Conservation (phyloP, 2,797 vertebrate species). For the Sebastes wilsoni region DNA sequence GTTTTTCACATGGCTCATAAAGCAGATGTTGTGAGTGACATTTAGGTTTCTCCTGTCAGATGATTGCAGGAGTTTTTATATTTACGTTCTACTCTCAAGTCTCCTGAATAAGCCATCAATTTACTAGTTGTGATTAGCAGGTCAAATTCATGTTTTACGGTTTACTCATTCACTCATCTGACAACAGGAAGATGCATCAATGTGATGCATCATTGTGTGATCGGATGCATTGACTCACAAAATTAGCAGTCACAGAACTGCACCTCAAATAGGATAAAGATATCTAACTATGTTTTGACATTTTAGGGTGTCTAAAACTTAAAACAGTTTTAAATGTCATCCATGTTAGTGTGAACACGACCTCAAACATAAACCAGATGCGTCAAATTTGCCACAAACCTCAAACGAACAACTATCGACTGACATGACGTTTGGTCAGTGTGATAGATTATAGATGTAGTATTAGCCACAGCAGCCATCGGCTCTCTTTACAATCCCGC, state of each 20-base stretch:
- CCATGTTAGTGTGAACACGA: no score
- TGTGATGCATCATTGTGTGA: not conserved
- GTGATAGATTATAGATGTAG: no score
- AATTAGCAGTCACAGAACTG: not conserved
- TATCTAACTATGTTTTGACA: not conserved
- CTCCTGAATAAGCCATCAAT: not conserved
- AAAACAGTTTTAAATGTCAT: not conserved
- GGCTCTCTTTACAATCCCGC: no score
- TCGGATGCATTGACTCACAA: not conserved
- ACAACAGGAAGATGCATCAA: not conserved
- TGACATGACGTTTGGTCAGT: no score
- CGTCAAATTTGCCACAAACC: no score
- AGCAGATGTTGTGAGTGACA: not conserved
- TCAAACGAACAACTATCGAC: no score
- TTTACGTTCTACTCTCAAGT: no score
- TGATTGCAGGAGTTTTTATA: not conserved
- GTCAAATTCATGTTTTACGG: not conserved
- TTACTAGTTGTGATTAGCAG: not conserved
- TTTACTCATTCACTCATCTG: not conserved
- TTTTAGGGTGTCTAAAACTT: not conserved
- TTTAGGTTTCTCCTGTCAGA: not conserved
- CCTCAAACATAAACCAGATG: no score
- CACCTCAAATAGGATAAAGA: not conserved
- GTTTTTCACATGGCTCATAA: not conserved
- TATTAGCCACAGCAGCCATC: no score